Evolutionary conservation across 2,113 vertebrate species (phyloP).

Genomic region (Pangasianodon gigas): DNA sequence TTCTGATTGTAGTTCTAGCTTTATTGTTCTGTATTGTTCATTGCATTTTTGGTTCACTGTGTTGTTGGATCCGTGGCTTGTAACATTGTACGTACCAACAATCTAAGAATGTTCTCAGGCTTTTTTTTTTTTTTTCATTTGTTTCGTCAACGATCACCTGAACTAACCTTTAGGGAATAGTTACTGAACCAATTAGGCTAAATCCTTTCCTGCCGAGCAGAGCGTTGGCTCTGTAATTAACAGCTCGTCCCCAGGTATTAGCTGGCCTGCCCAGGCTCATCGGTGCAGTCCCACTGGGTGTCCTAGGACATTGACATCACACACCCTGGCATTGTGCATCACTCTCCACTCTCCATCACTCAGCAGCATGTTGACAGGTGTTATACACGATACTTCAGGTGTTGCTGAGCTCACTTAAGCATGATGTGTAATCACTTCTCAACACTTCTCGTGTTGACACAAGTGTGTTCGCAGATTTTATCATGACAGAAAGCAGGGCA

Average conservation of each 20-base stretch:
- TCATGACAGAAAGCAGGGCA: background rate
- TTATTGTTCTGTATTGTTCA: background rate
- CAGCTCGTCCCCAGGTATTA: conserved; percentile 42
- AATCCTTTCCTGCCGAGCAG: conserved; percentile 32
- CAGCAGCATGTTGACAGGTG: conserved; percentile 6
- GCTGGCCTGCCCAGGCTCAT: conserved; percentile 44
- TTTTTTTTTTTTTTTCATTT: background rate
- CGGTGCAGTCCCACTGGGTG: conserved; percentile 27
- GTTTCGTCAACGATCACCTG: background rate
- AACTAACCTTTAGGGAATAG: conserved; percentile 40
- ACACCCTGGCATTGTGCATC: background rate
- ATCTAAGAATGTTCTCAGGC: background rate
- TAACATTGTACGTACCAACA: background rate
- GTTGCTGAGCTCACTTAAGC: background rate
- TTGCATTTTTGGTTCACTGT: background rate
- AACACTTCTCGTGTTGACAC: background rate
- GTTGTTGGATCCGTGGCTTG: background rate
- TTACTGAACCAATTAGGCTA: conserved; percentile 44
- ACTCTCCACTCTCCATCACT: too few species aligned
- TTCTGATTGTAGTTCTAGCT: background rate
- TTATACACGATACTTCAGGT: background rate
- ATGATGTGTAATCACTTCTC: background rate
- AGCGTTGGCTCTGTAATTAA: conserved; percentile 49
- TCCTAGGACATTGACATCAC: conserved; percentile 1
- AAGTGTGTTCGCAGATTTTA: background rate